phyloP scores from a whole-genome alignment of 2,797 vertebrate species.

The Saxicola maurus region DNA sequence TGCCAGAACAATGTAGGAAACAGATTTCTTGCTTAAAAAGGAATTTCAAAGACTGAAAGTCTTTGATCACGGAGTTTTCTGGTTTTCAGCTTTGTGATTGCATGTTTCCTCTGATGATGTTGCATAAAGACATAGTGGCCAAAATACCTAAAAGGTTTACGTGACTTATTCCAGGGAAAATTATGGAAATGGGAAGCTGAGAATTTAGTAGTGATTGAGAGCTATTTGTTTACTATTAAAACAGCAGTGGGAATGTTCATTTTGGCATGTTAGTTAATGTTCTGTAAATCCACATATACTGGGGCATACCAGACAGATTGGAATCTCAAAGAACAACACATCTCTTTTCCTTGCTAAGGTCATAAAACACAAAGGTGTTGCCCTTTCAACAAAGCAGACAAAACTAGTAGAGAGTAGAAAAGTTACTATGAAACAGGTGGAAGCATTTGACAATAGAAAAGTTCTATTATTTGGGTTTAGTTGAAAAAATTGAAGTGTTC shows the following conservation, averaged over 20 bases:
- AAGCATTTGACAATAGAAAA: neutral
- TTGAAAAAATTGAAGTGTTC: neutral
- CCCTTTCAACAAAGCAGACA: neutral
- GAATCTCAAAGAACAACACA: neutral
- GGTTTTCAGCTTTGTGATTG: neutral
- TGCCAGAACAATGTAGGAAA: conserved; percentile 1
- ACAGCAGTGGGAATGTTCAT: neutral
- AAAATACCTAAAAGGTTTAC: neutral
- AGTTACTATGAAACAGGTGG: neutral
- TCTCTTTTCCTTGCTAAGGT: neutral
- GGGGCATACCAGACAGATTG: neutral
- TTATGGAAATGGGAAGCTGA: neutral
- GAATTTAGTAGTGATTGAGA: neutral
- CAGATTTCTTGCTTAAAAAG: neutral
- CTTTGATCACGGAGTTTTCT: neutral
- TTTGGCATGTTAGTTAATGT: neutral
- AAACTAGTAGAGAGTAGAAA: neutral
- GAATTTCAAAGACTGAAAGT: neutral
- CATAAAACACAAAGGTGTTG: neutral
- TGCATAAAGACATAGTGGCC: neutral
- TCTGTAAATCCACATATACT: neutral
- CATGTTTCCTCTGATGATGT: neutral
- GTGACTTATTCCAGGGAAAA: neutral
- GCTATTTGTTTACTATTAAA: neutral
- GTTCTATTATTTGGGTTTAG: neutral